A percentile compares a stretch with the other conserved stretches of the same genome.
Conservation (phyloP, 2,797 vertebrate genomes). For the Hoplostethus atlanticus region DNA sequence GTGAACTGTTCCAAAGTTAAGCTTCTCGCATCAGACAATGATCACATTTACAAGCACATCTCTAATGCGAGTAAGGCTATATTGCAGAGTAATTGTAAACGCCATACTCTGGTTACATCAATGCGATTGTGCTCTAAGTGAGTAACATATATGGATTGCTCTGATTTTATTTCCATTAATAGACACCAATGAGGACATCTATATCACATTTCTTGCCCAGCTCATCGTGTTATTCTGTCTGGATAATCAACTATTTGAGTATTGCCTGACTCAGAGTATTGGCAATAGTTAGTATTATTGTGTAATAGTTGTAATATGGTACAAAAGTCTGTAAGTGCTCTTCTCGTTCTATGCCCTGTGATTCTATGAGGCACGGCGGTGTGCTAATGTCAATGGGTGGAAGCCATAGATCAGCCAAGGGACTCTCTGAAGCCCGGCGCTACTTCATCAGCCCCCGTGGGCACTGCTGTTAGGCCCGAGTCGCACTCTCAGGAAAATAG, state of each 20-base stretch:
- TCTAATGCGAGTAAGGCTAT: no score
- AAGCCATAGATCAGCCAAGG: conserved; percentile 50
- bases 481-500: conserved; percentile 49
- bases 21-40: conserved; percentile 12
- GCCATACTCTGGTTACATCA: no score
- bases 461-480: conserved; percentile 34
- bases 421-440: conserved; percentile 20
- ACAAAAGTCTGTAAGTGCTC: not conserved
- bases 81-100: no score
- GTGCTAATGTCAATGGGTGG: conserved; percentile 54
- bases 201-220: no score
- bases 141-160: no score
- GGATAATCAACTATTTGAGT: no score
- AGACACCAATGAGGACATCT: no score
- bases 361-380: not conserved
- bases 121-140: no score
- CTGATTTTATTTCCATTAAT: no score
- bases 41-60: not conserved
- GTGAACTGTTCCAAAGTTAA: not conserved
- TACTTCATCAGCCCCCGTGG: conserved; percentile 32
- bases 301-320: not conserved
- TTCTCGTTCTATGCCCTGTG: not conserved
- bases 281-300: no score
- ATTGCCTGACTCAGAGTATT: no score
- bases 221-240: no score